A percentile compares a stretch with the other conserved stretches of the same genome.
Conservation (phyloP, 2,888 invertebrate genomes). For the Machimus rusticus region DNA sequence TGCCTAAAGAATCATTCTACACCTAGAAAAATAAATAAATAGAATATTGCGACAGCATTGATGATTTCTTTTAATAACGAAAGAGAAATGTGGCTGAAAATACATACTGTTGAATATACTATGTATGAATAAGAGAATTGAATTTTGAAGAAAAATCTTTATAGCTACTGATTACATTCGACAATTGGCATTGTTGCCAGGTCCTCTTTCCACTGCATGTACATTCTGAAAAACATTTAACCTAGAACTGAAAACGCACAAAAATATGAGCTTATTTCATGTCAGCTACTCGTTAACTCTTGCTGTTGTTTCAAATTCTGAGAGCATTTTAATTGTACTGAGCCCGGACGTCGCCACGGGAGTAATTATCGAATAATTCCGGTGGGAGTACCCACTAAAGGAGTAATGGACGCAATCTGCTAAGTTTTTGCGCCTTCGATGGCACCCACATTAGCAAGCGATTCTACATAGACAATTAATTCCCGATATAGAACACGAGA, state of each 20-base stretch:
- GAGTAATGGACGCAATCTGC: not conserved
- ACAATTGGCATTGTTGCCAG: not conserved
- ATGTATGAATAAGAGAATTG: not conserved
- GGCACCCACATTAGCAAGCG: not conserved
- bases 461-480: not conserved
- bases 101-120: not conserved
- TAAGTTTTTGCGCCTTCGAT: not conserved
- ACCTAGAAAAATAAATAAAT: no score
- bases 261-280: not conserved
- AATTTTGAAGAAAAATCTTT: not conserved
- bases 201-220: not conserved
- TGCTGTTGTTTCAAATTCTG: not conserved
- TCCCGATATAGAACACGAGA: not conserved
- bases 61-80: no score
- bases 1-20: no score
- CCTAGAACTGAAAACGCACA: not conserved
- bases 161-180: not conserved
- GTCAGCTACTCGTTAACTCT: not conserved
- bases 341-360: not conserved
- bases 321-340: not conserved
- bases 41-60: no score
- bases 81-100: no score
- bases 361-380: not conserved
- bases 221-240: not conserved
- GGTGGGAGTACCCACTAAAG: not conserved